Conservation (phyloP, 2,888 invertebrate genomes). For the Cantharis flavilabris region DNA sequence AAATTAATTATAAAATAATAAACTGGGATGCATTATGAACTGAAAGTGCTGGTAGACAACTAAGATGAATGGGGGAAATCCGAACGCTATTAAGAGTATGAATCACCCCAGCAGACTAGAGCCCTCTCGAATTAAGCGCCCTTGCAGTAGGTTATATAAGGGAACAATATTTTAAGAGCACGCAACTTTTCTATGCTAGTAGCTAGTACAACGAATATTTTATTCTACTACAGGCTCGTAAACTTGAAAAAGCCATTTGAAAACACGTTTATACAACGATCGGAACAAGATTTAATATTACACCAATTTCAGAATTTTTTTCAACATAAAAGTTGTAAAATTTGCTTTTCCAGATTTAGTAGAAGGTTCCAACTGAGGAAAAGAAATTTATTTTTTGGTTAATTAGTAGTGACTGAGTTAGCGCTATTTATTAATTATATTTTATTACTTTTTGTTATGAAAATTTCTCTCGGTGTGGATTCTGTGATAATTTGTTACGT, state of each 20-base stretch:
- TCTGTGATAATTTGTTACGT: background rate
- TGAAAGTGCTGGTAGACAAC: background rate
- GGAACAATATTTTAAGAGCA: background rate
- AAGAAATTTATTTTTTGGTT: too few relatives aligned
- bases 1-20: background rate
- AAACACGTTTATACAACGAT: background rate
- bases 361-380: too few relatives aligned
- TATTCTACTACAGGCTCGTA: background rate
- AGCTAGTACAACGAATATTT: background rate
- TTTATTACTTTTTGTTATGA: too few relatives aligned
- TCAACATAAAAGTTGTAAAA: background rate
- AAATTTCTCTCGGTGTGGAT: background rate
- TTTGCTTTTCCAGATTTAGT: background rate
- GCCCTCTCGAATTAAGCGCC: background rate
- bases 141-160: background rate
- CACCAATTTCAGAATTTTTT: background rate
- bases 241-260: background rate
- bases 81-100: constrained; percentile 5
- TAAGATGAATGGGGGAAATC: background rate
- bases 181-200: background rate
- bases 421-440: too few relatives aligned
- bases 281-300: background rate
- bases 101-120: background rate
- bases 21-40: background rate
- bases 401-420: too few relatives aligned